A percentile compares a stretch with the other conserved stretches of the same genome.
These are phyloP conservation scores for Rallus limicola DNA, from an alignment of 2,113 vertebrate species.

Conservation along the genomic window DNA sequence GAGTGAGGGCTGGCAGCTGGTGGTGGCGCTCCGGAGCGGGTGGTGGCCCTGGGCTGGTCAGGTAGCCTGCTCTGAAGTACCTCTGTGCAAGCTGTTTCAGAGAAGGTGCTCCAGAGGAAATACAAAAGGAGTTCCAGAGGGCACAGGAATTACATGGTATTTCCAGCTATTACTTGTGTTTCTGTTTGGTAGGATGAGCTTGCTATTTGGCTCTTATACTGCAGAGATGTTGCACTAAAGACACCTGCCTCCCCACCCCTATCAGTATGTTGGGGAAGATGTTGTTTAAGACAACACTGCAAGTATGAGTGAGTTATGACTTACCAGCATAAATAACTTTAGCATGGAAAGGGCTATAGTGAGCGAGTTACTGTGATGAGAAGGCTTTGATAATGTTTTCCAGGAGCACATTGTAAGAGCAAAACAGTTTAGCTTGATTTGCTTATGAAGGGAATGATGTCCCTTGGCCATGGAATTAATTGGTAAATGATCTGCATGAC, in stretches of 20 bases:
- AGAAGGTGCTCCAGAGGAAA: neutral
- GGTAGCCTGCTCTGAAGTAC: neutral
- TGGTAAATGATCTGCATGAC: neutral
- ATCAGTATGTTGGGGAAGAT: neutral
- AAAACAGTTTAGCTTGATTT: neutral
- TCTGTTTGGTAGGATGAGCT: no score
- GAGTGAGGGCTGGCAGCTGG: neutral
- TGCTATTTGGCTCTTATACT: neutral
- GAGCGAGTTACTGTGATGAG: neutral
- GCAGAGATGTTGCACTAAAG: accelerated
- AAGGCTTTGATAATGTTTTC: neutral
- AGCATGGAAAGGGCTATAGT: neutral
- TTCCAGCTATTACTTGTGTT: accelerated
- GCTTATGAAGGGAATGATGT: neutral
- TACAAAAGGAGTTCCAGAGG: neutral
- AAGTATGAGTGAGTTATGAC: neutral
- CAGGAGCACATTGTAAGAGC: neutral
- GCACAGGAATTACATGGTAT: accelerated
- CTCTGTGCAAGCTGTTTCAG: neutral
- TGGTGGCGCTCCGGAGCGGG: no score
- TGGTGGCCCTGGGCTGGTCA: neutral
- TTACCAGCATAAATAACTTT: neutral
- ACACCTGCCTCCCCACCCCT: neutral
- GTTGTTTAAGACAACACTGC: neutral
- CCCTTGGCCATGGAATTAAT: neutral